A percentile compares a stretch with the other conserved stretches of the same genome.
These are phyloP conservation scores for Mesaphorura yosii DNA, from an alignment of 1,140 invertebrate genomes.

Conservation along the genomic window DNA sequence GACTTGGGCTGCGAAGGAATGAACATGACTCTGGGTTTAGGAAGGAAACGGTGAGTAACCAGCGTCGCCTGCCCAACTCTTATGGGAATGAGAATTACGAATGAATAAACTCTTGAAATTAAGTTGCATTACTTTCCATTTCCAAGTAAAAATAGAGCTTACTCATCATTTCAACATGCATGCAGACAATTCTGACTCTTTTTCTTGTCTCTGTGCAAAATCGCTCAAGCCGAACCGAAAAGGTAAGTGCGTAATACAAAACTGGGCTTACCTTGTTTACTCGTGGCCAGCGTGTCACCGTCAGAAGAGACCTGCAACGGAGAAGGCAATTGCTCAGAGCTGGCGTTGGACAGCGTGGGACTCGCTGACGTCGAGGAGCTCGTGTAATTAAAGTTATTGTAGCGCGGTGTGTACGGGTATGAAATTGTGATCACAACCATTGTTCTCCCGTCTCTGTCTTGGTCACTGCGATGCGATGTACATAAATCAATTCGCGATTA, in stretches of 20 bases:
- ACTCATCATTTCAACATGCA: no score
- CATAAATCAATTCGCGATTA: neutral
- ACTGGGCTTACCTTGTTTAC: slow-evolving; percentile 41
- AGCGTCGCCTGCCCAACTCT: no score
- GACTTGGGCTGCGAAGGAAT: no score
- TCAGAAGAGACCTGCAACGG: slow-evolving; percentile 41
- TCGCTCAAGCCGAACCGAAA: no score
- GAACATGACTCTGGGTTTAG: no score
- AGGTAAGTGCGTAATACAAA: neutral
- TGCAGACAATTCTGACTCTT: no score
- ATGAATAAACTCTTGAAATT: no score
- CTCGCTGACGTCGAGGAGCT: slow-evolving; percentile 26
- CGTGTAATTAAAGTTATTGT: neutral
- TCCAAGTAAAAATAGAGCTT: no score
- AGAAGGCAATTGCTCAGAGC: slow-evolving; percentile 32
- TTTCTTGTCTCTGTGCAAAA: no score
- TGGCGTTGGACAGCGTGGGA: slow-evolving; percentile 24
- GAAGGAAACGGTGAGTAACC: no score
- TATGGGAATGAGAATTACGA: no score
- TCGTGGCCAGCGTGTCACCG: slow-evolving; percentile 38
- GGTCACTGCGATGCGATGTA: neutral
- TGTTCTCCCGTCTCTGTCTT: neutral
- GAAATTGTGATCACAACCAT: slow-evolving; percentile 32
- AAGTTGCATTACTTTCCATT: no score
- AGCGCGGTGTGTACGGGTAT: slow-evolving; percentile 23